Conservation (phyloP, 2,113 vertebrate genomes). For the Melanocharis versteri region DNA sequence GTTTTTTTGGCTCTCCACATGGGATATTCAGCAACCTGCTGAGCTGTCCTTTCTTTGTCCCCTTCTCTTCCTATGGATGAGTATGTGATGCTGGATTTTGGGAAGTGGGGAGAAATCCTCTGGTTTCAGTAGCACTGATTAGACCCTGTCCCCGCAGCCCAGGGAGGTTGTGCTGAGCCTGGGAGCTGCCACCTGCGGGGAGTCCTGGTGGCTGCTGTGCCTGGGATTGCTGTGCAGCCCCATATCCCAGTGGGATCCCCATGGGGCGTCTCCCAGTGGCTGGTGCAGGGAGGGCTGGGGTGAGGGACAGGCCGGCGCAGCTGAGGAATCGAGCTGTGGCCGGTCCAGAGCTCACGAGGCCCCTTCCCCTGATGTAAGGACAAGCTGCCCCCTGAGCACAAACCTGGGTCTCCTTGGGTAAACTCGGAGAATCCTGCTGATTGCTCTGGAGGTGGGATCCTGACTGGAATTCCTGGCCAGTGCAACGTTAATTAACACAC, state of each 20-base stretch:
- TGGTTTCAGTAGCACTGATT: accelerated
- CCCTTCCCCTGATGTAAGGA: not conserved
- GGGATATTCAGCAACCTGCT: not conserved
- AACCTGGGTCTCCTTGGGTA: not conserved
- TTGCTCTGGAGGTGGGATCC: not conserved
- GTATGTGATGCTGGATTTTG: accelerated
- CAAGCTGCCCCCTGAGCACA: accelerated
- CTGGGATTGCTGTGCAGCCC: not conserved
- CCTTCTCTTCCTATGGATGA: accelerated
- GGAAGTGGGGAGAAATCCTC: not conserved
- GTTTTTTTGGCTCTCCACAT: not conserved
- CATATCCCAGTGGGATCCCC: accelerated
- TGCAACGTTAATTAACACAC: accelerated
- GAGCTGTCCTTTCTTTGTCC: not conserved
- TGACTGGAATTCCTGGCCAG: not conserved
- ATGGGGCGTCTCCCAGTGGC: too few relatives aligned
- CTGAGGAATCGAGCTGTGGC: not conserved
- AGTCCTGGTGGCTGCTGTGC: not conserved
- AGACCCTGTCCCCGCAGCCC: not conserved
- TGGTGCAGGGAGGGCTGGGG: not conserved
- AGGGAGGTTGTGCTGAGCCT: accelerated
- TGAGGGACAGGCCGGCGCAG: not conserved
- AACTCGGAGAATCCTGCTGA: not conserved
- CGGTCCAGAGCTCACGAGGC: accelerated
- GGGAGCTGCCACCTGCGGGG: accelerated